Conservation (phyloP, 2,888 invertebrate genomes). For the Thelaira solivaga region DNA sequence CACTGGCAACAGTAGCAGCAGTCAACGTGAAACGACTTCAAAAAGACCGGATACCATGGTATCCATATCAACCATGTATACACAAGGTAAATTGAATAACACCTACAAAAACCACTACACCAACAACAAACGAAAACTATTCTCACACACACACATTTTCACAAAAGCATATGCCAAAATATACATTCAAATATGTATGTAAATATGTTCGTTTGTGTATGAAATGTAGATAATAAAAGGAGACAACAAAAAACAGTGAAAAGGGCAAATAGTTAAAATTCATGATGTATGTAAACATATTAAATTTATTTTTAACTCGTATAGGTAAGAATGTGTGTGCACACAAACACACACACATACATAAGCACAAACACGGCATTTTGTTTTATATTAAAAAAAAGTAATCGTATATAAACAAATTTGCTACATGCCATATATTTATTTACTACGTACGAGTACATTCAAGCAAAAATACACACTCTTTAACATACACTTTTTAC, state of each 20-base stretch:
- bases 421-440: too few species aligned
- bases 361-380: too few species aligned
- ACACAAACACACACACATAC: too few species aligned
- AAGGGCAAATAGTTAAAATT: slow-evolving; percentile 28
- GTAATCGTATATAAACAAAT: too few species aligned
- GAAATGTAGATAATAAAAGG: not conserved
- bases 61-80: slow-evolving; percentile 76
- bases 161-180: not conserved
- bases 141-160: not conserved
- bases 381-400: too few species aligned
- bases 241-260: slow-evolving; percentile 13
- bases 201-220: not conserved
- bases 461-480: not conserved
- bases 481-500: not conserved
- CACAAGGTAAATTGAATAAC: slow-evolving; percentile 72
- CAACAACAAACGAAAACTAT: not conserved
- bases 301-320: slow-evolving; percentile 29
- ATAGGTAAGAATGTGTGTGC: too few species aligned
- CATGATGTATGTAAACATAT: not conserved
- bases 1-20: slow-evolving; percentile 63
- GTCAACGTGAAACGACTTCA: slow-evolving; percentile 67
- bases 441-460: not conserved
- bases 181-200: not conserved
- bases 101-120: slow-evolving; percentile 30
- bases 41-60: slow-evolving; percentile 74